These are phyloP conservation scores for Caenorhabditis brenneri DNA, from an alignment of 1,140 invertebrate genomes.

Conservation along the genomic window DNA sequence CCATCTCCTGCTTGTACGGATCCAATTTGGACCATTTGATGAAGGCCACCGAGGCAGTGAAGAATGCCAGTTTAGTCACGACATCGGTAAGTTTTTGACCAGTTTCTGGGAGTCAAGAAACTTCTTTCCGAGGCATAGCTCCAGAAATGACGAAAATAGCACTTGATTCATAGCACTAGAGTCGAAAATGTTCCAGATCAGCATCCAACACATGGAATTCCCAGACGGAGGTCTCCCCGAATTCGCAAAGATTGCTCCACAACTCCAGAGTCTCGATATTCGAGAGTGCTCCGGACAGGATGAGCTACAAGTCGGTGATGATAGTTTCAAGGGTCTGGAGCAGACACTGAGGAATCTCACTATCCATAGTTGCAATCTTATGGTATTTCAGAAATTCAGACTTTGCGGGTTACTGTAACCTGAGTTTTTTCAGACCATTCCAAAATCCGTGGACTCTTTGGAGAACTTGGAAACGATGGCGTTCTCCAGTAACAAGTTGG, in stretches of 20 bases:
- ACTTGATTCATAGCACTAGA: too few relatives aligned
- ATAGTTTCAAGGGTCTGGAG: constrained; percentile 49
- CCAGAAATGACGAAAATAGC: too few relatives aligned
- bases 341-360: constrained; percentile 49
- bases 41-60: constrained; percentile 43
- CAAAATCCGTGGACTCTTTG: constrained; percentile 12
- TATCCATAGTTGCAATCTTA: constrained; percentile 45
- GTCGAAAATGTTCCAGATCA: constrained; percentile 27
- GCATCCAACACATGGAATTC: constrained; percentile 56
- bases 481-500: constrained; percentile 43
- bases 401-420: too few relatives aligned
- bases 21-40: constrained; percentile 46
- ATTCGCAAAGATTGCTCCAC: constrained; percentile 32
- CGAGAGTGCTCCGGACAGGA: constrained; percentile 41
- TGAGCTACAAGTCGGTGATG: not conserved
- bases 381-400: not conserved
- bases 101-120: not conserved
- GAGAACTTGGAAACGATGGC: constrained; percentile 1
- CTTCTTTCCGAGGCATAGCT: not conserved
- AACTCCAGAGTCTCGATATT: constrained; percentile 45
- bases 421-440: constrained; percentile 22
- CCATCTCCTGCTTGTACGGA: constrained; percentile 52
- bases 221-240: constrained; percentile 32
- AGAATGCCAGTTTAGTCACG: constrained; percentile 39
- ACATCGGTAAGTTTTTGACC: constrained; percentile 19